Evolutionary conservation across 2,888 invertebrate genomes (phyloP), one percentile per base, ranked within the genome.

Genomic region (Tinea trinotella): DNA sequence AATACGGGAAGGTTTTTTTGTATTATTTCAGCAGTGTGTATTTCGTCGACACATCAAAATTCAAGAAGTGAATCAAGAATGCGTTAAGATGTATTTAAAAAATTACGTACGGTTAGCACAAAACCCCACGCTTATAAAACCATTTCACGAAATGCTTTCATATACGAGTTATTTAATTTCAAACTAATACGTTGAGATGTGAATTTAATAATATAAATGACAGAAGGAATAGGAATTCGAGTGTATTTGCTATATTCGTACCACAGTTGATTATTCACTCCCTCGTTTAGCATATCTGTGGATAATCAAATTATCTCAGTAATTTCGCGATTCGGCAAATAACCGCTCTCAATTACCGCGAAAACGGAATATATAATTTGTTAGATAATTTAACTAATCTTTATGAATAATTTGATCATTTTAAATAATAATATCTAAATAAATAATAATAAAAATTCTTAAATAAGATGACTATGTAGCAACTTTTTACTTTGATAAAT

Each of bases 81-180:
- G 13, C 35, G 20, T 19, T 19, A 10, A n/a, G n/a, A n/a, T 5
- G 15, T 9, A 24, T 40, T 30, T 52, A 56, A 53, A 24, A 22
- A 24, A 50, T 73, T 67, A 74, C 77, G 85, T 84, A 84, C 82
- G 4, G 3, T 40, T 53, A 36, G 53, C 53, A 53, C 53, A 53
- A 85, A 84, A 77, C 81, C 85, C 85, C 85, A 85, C 84, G 81
- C 76, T 78, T 73, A 75, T 81, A 85, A 85, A 85, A 85, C 85
- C 85, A 85, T 85, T 85, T 85, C 85, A 85, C 85, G 74, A 80
- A 76, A 82, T 81, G 84, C 84, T 85, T 85, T 85, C 84, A 79
- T 75, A 19, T 46, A 17, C n/a, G 15, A 4, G 13, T n/a, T 19
- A 13, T 13, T 40, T 15, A n/a, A 40, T 40, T 40, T n/a, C 12